Conservation (phyloP, 1,140 invertebrate species). For the Episyrphus balteatus region DNA sequence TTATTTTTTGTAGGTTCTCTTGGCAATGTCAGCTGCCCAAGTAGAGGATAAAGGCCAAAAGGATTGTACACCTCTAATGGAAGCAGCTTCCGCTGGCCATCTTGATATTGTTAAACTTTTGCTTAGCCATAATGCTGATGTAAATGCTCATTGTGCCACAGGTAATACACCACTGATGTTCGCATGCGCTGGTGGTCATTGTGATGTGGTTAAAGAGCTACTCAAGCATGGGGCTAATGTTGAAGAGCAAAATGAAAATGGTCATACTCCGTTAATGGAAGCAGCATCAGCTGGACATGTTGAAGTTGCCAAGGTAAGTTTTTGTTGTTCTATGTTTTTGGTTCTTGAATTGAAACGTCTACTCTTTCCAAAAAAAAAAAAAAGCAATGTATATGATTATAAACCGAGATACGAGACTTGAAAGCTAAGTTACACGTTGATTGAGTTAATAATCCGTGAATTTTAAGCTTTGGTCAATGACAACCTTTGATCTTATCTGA, state of each 20-base stretch:
- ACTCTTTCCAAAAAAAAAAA: too few relatives aligned
- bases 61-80: constrained; percentile 95
- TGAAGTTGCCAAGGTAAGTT: constrained; percentile 66
- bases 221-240: constrained; percentile 88
- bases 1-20: constrained; percentile 57
- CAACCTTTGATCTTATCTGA: constrained; percentile 36
- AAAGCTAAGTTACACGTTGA: constrained; percentile 1
- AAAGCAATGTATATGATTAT: constrained; percentile 24
- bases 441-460: constrained; percentile 28
- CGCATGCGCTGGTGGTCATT: constrained; percentile 92
- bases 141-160: constrained; percentile 91
- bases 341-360: too few relatives aligned
- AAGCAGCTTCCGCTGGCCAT: constrained; percentile 89
- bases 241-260: constrained; percentile 98
- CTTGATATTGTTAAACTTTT: constrained; percentile 87
- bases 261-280: constrained; percentile 98
- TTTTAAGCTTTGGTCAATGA: constrained; percentile 13
- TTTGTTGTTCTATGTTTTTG: background rate
- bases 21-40: constrained; percentile 94
- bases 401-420: constrained; percentile 34
- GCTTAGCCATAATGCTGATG: constrained; percentile 84
- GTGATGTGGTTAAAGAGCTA: constrained; percentile 79
- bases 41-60: constrained; percentile 87
- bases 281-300: constrained; percentile 95
- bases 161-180: constrained; percentile 97